Evolutionary conservation across 2,113 vertebrate species (phyloP), one percentile per base, ranked within the genome.

Genomic region (Serinus canaria): DNA sequence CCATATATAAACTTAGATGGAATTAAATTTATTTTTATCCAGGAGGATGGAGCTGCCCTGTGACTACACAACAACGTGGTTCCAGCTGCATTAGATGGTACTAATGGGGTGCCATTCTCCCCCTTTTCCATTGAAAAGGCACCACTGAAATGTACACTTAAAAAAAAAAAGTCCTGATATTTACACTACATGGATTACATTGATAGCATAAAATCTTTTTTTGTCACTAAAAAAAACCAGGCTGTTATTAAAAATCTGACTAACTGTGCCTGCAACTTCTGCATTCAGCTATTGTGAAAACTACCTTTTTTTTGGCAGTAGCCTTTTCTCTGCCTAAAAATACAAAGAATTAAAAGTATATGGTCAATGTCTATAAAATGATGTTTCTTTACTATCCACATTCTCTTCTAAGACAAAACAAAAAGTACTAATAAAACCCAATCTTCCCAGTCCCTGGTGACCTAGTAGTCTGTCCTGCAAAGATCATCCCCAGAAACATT

Each of bases 1-100:
- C 82, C 43, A 37, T 72, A 88, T 24, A 89, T 68, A 88, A 27
- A 88, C 75, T 93, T 75, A 67, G 44, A 72, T 35, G 56, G 72
- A 92, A 88, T 74, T 5, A 80, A 62, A 90, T 80, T 90, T 90
- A 63, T 86, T 90, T 95, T 95, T 83, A 67, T 86, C 72, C 2
- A 18, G 56, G 39, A 62, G 55, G 68, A 55, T 10, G 60, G 72
- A 95, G 55, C 83, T 94, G 69, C 66, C 37, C 56, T 41, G 50
- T 39, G 47, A 92, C 43, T 5, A 39, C 44, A 67, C 37, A 74
- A 67, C 59, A 80, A 52, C 17, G 4, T 1, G 3, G 63, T 39
- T 76, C 55, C 59, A 83, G 56, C 68, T 77, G 79, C 22, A 28
- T 46, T 56, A 67, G 37, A 27, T 63, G 35, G 19, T 35, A 30